Conservation (phyloP, 2,113 vertebrate genomes). For the Regulus satrapa region DNA sequence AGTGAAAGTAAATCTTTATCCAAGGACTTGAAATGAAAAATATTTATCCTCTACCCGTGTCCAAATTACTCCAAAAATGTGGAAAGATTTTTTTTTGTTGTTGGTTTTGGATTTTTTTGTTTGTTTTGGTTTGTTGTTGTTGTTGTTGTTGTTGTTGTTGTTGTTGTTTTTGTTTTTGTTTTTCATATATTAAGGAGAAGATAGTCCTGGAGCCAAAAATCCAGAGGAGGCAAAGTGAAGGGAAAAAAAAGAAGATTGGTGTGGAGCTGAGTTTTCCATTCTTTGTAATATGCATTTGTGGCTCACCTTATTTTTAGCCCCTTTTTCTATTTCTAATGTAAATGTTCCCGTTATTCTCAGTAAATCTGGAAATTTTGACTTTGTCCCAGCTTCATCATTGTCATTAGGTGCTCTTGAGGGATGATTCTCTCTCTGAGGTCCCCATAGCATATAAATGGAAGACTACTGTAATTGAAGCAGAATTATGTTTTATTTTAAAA, state of each 20-base stretch:
- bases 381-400: neutral
- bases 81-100: neutral
- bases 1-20: neutral
- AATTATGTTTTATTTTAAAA: neutral
- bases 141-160: no score
- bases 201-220: neutral
- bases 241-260: rapidly evolving
- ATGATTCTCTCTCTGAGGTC: neutral
- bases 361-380: neutral
- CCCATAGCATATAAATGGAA: neutral
- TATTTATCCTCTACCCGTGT: neutral
- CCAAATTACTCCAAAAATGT: neutral
- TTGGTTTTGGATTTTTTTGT: no score
- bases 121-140: no score
- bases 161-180: no score
- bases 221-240: neutral
- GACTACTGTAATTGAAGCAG: neutral
- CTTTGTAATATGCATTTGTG: neutral
- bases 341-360: neutral
- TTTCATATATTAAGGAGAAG: neutral
- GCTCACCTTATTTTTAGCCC: neutral
- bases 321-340: neutral
- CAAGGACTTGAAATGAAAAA: neutral
- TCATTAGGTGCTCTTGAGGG: neutral
- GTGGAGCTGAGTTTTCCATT: neutral